Conservation (phyloP, 2,113 vertebrate genomes). For the Thamnaconus septentrionalis region DNA sequence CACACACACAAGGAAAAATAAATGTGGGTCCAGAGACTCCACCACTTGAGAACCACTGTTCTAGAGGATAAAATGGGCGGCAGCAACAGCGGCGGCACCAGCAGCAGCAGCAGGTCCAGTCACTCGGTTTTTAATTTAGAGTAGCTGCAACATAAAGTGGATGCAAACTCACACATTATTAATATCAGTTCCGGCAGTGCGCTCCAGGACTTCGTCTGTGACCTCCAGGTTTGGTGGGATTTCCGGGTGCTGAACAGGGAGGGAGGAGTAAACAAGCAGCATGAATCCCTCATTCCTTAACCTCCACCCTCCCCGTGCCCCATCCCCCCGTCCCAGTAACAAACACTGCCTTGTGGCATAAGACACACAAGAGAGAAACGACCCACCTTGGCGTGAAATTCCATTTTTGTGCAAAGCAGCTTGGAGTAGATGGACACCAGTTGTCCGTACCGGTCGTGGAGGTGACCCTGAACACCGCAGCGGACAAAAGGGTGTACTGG, state of each 20-base stretch:
- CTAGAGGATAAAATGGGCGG: too few relatives aligned
- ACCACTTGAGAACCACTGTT: too few relatives aligned
- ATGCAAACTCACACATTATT: conserved; percentile 89
- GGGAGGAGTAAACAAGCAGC: too few relatives aligned
- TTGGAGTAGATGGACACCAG: conserved; percentile 86
- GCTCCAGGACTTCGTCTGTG: conserved; percentile 90
- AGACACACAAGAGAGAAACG: neutral
- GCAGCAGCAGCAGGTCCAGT: too few relatives aligned
- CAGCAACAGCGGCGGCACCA: too few relatives aligned
- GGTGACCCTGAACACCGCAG: conserved; percentile 74
- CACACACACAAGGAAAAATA: too few relatives aligned
- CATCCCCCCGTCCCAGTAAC: too few relatives aligned
- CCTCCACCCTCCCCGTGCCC: too few relatives aligned
- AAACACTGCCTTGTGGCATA: neutral
- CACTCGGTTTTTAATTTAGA: too few relatives aligned
- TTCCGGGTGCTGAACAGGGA: conserved; percentile 79
- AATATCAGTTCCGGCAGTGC: conserved; percentile 87
- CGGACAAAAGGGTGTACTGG: neutral
- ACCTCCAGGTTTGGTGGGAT: conserved; percentile 89
- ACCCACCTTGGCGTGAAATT: conserved; percentile 90
- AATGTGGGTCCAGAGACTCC: too few relatives aligned
- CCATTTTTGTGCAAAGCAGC: conserved; percentile 88
- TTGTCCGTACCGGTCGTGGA: conserved; percentile 89
- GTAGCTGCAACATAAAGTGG: neutral
- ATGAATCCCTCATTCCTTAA: too few relatives aligned